phyloP scores from a whole-genome alignment of 2,113 vertebrate genomes.

The Penelope pileata region DNA sequence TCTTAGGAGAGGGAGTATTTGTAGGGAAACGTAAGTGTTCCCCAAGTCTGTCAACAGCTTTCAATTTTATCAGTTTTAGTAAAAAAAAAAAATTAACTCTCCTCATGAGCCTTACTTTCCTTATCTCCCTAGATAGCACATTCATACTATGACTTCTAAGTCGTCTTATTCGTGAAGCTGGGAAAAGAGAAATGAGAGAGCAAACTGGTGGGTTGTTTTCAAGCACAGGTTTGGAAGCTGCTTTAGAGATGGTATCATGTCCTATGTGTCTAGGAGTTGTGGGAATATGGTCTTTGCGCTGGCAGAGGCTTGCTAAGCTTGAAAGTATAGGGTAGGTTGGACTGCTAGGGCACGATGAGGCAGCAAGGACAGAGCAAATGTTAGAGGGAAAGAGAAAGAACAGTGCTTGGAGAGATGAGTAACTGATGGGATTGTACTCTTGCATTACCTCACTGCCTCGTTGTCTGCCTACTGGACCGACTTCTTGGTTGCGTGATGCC shows the following conservation, averaged over 20 bases:
- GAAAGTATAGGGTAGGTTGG: no score
- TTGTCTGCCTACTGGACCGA: background rate
- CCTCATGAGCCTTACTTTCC: background rate
- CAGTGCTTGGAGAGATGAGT: no score
- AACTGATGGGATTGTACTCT: background rate
- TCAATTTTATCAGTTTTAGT: background rate
- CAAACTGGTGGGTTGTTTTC: background rate
- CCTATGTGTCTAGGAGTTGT: background rate
- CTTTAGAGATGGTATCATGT: background rate
- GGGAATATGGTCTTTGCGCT: background rate
- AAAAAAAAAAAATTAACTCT: background rate
- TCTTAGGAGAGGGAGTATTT: background rate
- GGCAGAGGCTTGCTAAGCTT: background rate
- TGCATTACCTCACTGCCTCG: background rate
- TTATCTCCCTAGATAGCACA: background rate
- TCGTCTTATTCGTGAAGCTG: background rate
- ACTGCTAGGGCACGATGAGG: background rate
- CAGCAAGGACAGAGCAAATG: background rate
- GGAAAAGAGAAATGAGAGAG: background rate
- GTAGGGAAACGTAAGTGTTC: background rate
- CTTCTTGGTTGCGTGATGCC: background rate
- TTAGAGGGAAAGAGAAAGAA: background rate
- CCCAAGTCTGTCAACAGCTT: background rate
- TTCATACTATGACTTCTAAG: background rate
- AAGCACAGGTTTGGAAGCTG: background rate